Conservation (phyloP, 2,888 invertebrate genomes). For the Nemotelus pantherinus region DNA sequence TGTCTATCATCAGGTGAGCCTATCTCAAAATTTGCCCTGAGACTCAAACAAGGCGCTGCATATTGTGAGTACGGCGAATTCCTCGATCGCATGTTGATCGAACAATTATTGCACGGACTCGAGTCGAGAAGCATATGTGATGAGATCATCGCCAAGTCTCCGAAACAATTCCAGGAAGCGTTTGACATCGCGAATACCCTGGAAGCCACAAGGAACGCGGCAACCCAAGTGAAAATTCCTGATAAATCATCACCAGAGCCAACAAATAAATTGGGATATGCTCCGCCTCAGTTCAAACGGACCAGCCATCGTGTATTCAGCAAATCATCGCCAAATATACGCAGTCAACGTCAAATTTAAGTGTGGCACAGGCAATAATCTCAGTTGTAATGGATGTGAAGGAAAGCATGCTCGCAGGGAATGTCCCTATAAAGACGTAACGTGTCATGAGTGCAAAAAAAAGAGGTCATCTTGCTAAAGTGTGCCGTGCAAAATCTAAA, state of each 20-base stretch:
- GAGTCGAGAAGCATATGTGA: conserved; percentile 43
- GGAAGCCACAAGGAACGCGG: not conserved
- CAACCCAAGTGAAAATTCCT: not conserved
- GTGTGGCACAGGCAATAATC: no score
- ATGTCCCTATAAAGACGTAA: no score
- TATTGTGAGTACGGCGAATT: conserved; percentile 49
- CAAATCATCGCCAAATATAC: no score
- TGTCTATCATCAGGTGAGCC: conserved; percentile 37
- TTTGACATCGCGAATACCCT: conserved; percentile 12
- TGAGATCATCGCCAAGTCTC: conserved; percentile 48
- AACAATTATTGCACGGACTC: conserved; percentile 49
- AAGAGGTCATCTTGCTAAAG: no score
- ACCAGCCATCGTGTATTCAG: not conserved
- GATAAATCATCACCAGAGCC: not conserved
- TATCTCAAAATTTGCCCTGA: conserved; percentile 43
- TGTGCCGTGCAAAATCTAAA: no score
- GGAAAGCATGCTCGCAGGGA: no score
- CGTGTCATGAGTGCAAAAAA: no score
- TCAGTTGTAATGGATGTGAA: no score
- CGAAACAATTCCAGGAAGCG: conserved; percentile 22
- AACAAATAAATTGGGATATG: conserved; percentile 8
- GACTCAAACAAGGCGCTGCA: conserved; percentile 46
- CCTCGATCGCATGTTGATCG: conserved; percentile 46
- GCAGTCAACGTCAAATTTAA: no score
- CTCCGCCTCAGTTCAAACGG: not conserved